Base-by-base conservation (phyloP, 2,888 invertebrate genomes). In the Amphipoea lucens region DNA sequence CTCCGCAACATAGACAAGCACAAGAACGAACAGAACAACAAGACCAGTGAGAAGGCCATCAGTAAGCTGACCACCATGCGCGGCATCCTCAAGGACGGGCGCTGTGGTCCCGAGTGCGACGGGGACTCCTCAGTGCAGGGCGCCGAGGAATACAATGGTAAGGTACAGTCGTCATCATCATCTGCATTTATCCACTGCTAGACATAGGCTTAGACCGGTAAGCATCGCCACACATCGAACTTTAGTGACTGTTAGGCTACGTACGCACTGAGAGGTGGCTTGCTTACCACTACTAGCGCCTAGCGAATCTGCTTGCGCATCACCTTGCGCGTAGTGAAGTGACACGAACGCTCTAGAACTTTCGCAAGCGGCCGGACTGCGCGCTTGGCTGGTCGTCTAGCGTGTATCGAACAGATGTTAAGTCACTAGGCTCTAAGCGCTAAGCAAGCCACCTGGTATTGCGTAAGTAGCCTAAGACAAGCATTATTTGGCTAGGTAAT, bases 1-100 rank as follows among this genome's bases (percentile, higher is more conserved):
- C 93, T 96, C 12, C 96, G 96, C 78, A 96, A 96, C 89, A 95
- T 96, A 77, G 96, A 97, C 88, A 97, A 96, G 90, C 96, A 96
- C 88, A 96, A 96, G 90, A 94, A 92, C 83, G 96, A 96, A 12
- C 94, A 95, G 81, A 93, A 92, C 83, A 91, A 89, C 83, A 96
- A 95, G 87, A 89, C 89, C 74, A 92, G 82, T 54, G 96, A 96
- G 86, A 95, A 95, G 83, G 93, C 94, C 23, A 92, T 96, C 69
- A 96, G 95, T 87, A 96, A 96, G 85, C 89, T 96, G 84, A 95
- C 95, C 65, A 95, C 95, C 45, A 95, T 95, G 94, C 94, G 96
- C 0, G 95, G 97, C 29, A 97, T 97, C 63, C 91, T 97, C 63
- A 97, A 97, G 87, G 96, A 96, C 85, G 95, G 95, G 7, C 94